A percentile compares a stretch with the other conserved stretches of the same genome.
These are phyloP conservation scores for Drosophila cardini DNA, from an alignment of 1,140 invertebrate genomes.

Conservation along the genomic window DNA sequence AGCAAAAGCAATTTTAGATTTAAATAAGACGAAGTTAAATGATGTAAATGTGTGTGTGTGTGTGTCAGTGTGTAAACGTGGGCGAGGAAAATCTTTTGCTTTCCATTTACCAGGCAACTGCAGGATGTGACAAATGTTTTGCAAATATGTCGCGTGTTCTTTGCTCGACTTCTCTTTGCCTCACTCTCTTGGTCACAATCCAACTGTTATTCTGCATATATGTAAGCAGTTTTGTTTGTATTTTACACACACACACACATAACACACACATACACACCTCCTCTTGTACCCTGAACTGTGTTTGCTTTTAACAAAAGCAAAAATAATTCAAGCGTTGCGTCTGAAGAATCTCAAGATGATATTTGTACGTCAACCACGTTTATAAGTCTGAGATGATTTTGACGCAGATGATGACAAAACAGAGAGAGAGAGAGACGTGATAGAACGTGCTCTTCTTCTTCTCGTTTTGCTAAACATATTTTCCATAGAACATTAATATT, in stretches of 20 bases:
- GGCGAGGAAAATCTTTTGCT: slow-evolving; percentile 61
- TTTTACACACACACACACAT: slow-evolving; percentile 34
- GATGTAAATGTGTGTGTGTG: slow-evolving; percentile 27
- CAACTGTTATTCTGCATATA: background rate
- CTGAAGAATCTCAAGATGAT: slow-evolving; percentile 59
- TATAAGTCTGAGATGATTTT: slow-evolving; percentile 39
- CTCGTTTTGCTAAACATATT: slow-evolving; percentile 18
- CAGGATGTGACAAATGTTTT: slow-evolving; percentile 77
- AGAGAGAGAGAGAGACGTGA: background rate
- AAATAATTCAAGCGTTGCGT: slow-evolving; percentile 76
- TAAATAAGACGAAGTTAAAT: slow-evolving; percentile 61
- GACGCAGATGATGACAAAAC: slow-evolving; percentile 18
- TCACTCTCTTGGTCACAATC: background rate
- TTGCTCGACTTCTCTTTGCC: slow-evolving; percentile 14
- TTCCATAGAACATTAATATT: slow-evolving; percentile 61
- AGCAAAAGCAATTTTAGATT: slow-evolving; percentile 75
- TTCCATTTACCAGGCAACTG: slow-evolving; percentile 58
- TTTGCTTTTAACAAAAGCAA: slow-evolving; percentile 73
- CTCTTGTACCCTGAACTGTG: slow-evolving; percentile 42
- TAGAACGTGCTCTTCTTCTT: background rate
- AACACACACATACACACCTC: slow-evolving; percentile 25
- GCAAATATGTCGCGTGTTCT: slow-evolving; percentile 60
- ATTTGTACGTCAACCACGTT: slow-evolving; percentile 51
- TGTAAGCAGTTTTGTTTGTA: slow-evolving; percentile 37
- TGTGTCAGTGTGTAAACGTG: slow-evolving; percentile 14